A percentile compares a stretch with the other conserved stretches of the same genome.
These are phyloP conservation scores for Parnassius glacialis DNA, from an alignment of 2,888 invertebrate genomes.

Conservation along the genomic window DNA sequence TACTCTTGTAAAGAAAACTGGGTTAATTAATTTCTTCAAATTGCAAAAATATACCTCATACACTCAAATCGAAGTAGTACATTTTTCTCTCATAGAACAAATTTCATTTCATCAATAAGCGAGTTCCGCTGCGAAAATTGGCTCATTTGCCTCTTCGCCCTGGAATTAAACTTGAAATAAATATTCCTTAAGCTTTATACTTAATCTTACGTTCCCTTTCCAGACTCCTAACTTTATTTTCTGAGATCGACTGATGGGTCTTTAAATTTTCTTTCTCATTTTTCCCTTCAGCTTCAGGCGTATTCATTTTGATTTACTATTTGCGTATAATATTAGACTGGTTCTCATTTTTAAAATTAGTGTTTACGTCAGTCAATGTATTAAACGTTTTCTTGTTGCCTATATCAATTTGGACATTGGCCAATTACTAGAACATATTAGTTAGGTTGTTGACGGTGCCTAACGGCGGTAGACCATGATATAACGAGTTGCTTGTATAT, in stretches of 20 bases:
- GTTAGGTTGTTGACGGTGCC: constrained; percentile 7
- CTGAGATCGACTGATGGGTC: constrained; percentile 13
- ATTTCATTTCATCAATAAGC: constrained; percentile 23
- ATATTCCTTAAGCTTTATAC: constrained; percentile 18
- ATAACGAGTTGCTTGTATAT: constrained; percentile 20
- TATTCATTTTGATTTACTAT: not conserved
- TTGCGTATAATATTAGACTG: not conserved
- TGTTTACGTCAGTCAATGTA: not conserved
- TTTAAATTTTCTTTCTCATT: constrained; percentile 5
- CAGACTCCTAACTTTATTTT: constrained; percentile 10
- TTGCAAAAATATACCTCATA: no score
- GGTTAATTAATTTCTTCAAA: no score
- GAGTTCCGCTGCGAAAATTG: constrained; percentile 11
- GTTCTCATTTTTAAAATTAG: constrained; percentile 1
- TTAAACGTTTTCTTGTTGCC: constrained; percentile 10
- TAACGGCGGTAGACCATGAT: constrained; percentile 1
- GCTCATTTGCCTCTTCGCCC: constrained; percentile 17
- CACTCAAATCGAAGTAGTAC: not conserved
- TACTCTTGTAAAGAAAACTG: no score
- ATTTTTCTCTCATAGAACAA: constrained; percentile 1
- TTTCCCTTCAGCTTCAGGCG: not conserved
- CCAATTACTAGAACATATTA: constrained; percentile 27
- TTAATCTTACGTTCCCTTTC: constrained; percentile 16
- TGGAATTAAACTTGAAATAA: constrained; percentile 21
- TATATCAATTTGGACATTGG: constrained; percentile 24